phyloP scores from a whole-genome alignment of 2,113 vertebrate genomes.

The Cheilinus undulatus region DNA sequence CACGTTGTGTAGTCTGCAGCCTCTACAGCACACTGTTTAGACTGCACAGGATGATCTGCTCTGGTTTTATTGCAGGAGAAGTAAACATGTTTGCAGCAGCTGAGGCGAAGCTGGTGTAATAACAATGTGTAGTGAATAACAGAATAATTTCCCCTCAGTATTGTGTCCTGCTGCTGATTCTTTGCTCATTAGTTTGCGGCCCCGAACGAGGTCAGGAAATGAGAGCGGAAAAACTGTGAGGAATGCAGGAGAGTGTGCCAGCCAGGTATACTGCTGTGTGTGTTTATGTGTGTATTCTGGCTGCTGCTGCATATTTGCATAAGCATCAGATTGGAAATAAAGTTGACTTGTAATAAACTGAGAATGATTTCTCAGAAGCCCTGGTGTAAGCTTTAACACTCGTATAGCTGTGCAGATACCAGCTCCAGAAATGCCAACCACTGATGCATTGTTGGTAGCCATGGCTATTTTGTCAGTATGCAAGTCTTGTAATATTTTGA shows the following conservation, averaged over 20 bases:
- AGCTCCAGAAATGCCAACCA: too few relatives aligned
- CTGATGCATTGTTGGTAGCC: too few relatives aligned
- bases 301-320: slow-evolving; percentile 62
- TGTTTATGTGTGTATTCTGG: slow-evolving; percentile 52
- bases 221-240: slow-evolving; percentile 67
- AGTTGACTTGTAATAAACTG: slow-evolving; percentile 22
- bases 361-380: background rate
- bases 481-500: too few relatives aligned
- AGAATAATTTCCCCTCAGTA: slow-evolving; percentile 33
- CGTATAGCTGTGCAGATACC: too few relatives aligned
- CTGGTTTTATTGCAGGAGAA: slow-evolving; percentile 47
- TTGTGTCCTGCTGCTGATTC: slow-evolving; percentile 63
- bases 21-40: slow-evolving; percentile 47
- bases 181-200: slow-evolving; percentile 73
- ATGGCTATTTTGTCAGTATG: too few relatives aligned
- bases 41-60: slow-evolving; percentile 40
- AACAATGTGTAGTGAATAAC: slow-evolving; percentile 34
- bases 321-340: slow-evolving; percentile 38
- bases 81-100: slow-evolving; percentile 49
- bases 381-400: background rate
- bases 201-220: slow-evolving; percentile 76
- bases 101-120: slow-evolving; percentile 30
- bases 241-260: slow-evolving; percentile 69
- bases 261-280: slow-evolving; percentile 70
- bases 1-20: slow-evolving; percentile 43